Percentiles rank a stretch among this genome's conserved stretches.
These are phyloP conservation scores for Tachina lurida DNA, from an alignment of 2,888 invertebrate genomes.

Conservation along the genomic window DNA sequence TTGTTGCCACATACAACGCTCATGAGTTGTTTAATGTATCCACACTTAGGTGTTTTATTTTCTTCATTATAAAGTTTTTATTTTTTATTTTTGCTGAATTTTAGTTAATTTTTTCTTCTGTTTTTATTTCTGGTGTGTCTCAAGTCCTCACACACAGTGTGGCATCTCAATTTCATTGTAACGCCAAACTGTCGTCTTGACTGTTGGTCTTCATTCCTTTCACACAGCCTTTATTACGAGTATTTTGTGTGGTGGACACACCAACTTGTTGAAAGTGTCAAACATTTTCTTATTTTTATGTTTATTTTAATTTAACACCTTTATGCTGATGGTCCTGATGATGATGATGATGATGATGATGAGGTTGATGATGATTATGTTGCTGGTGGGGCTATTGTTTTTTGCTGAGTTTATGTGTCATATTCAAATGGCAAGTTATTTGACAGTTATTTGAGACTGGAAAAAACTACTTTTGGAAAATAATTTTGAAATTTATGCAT, in stretches of 20 bases:
- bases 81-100: slow-evolving; percentile 17
- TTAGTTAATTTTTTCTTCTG: slow-evolving; percentile 15
- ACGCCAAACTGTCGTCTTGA: slow-evolving; percentile 67
- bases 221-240: slow-evolving; percentile 44
- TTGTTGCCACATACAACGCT: slow-evolving; percentile 29
- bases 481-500: slow-evolving; percentile 43
- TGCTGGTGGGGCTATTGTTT: slow-evolving; percentile 2
- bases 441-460: slow-evolving; percentile 58
- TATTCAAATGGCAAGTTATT: slow-evolving; percentile 65
- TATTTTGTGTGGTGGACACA: slow-evolving; percentile 31
- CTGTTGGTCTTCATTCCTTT: slow-evolving; percentile 42
- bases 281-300: slow-evolving; percentile 40
- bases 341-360: slow-evolving; percentile 26
- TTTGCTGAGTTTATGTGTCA: slow-evolving; percentile 29
- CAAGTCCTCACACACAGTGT: slow-evolving; percentile 56
- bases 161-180: slow-evolving; percentile 71
- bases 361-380: slow-evolving; percentile 23
- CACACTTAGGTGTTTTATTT: slow-evolving; percentile 43
- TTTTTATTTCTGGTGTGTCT: slow-evolving; percentile 27
- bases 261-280: slow-evolving; percentile 65
- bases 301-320: slow-evolving; percentile 65
- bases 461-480: slow-evolving; percentile 40
- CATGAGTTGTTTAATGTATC: slow-evolving; percentile 53
- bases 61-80: slow-evolving; percentile 8
- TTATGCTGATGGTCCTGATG: slow-evolving; percentile 41